Base-by-base conservation (phyloP, 2,888 invertebrate species). In the Myopa tessellatipennis region DNA sequence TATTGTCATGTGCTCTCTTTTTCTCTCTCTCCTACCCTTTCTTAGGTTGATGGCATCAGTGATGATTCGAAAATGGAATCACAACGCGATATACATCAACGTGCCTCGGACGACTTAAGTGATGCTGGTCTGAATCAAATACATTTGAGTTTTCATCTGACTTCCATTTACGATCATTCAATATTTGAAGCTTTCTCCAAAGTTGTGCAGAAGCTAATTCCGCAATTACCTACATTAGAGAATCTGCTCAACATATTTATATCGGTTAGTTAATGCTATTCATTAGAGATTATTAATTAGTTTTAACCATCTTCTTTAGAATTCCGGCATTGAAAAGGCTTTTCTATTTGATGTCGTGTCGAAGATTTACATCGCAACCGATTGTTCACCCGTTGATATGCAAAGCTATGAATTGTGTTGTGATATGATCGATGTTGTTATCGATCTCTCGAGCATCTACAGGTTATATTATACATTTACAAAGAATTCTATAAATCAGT, bases 131-230 rank as follows among this genome's bases (percentile, higher is more conserved):
- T 92, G 82, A 96, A 97, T 85, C 94, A 96, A 90, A 96, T 97
- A 80, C 95, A 96, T 87, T 90, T 98, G 76, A 96, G 96, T 86
- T 98, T 98, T 90, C 98, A 99, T 89, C 91, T 99, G 80, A 99
- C 99, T 36, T 99, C 98, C 79, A 99, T 99, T 83, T 99, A 99
- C 89, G 99, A 99, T 90, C 99, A 99, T 90, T 99, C 99, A 82
- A 99, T 99, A 90, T 99, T 99, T 91, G 99, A 99, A 91, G 99
- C 99, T 14, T 99, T 99, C 90, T 98, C 98, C 84, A 99, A 99
- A 93, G 99, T 99, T 80, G 98, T 99, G 74, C 99, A 99, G 89
- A 99, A 99, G 89, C 90, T 99, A 80, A 99, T 99, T 86, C 98
- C 98, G 58, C 99, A 99, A 89, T 91, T 99, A 85, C 97, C 98